phyloP scores from a whole-genome alignment of 2,888 invertebrate species.

The Apeira syringaria region DNA sequence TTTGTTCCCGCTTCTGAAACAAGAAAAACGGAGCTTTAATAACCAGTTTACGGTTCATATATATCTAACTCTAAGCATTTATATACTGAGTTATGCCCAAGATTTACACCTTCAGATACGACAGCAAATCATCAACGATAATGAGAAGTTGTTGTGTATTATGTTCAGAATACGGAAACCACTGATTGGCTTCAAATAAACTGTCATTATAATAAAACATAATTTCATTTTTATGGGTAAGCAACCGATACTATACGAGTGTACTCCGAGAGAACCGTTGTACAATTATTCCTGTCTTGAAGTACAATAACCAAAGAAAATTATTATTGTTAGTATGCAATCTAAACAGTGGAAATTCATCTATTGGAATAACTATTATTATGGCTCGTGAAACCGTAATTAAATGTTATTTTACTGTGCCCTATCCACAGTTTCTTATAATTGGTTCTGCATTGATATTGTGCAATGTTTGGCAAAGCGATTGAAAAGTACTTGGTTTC shows the following conservation, averaged over 20 bases:
- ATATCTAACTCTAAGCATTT: neutral
- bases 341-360: constrained; percentile 30
- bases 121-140: neutral
- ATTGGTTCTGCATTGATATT: constrained; percentile 14
- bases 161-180: neutral
- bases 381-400: constrained; percentile 16
- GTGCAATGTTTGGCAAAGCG: neutral
- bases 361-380: constrained; percentile 25
- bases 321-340: constrained; percentile 29
- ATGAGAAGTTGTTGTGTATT: constrained; percentile 3
- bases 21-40: constrained; percentile 32
- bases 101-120: neutral
- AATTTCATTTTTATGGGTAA: constrained; percentile 7
- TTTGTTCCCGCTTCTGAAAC: constrained; percentile 59
- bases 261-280: neutral
- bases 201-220: neutral
- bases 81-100: neutral
- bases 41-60: neutral
- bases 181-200: neutral
- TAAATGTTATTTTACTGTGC: constrained; percentile 20
- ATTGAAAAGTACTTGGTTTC: neutral
- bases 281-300: constrained; percentile 7
- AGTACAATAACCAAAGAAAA: constrained; percentile 16
- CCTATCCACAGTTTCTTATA: constrained; percentile 6
- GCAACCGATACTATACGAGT: neutral